A percentile compares a stretch with the other conserved stretches of the same genome.
Evolutionary conservation across 92 coral and sea anemone genomes (phyloP).

Genomic region (Montipora capitata): DNA sequence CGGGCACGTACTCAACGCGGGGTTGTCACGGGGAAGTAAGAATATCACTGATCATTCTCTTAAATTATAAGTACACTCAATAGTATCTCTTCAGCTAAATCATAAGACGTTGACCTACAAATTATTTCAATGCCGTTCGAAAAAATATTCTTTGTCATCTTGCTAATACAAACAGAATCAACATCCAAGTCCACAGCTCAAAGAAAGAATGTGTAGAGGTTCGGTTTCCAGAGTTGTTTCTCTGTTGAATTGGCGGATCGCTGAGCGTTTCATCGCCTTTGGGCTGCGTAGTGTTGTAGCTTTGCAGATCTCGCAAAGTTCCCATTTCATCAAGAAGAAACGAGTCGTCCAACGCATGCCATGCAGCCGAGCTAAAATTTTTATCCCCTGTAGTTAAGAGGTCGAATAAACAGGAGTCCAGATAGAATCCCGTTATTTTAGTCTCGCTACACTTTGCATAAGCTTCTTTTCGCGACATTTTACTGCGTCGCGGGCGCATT

Average conservation of each 20-base stretch:
- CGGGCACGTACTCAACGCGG: slow-evolving; percentile 1
- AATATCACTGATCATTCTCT: background rate
- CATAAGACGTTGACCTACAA: background rate
- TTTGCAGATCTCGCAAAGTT: slow-evolving; percentile 66
- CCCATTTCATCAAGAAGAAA: slow-evolving; percentile 79
- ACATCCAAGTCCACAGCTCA: slow-evolving; percentile 3
- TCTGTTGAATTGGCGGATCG: background rate
- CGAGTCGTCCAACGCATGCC: slow-evolving; percentile 90
- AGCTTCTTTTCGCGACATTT: slow-evolving; percentile 83
- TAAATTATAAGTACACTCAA: slow-evolving; percentile 33
- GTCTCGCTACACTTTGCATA: slow-evolving; percentile 73
- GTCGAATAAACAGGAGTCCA: slow-evolving; percentile 97
- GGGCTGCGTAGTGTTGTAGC: slow-evolving; percentile 70
- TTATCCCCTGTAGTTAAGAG: slow-evolving; percentile 86
- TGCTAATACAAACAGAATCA: slow-evolving; percentile 27
- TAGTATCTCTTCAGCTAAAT: slow-evolving; percentile 20
- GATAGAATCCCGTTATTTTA: slow-evolving; percentile 86
- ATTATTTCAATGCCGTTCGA: background rate
- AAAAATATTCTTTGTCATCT: slow-evolving; percentile 15
- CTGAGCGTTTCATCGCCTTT: background rate
- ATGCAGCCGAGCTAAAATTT: slow-evolving; percentile 91
- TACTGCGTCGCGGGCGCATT: slow-evolving; percentile 64
- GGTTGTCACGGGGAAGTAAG: background rate
- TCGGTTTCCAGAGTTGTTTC: slow-evolving; percentile 12
- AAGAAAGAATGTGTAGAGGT: slow-evolving; percentile 5